phyloP scores from a whole-genome alignment of 2,113 vertebrate species.

The Pterophyllum scalare region DNA sequence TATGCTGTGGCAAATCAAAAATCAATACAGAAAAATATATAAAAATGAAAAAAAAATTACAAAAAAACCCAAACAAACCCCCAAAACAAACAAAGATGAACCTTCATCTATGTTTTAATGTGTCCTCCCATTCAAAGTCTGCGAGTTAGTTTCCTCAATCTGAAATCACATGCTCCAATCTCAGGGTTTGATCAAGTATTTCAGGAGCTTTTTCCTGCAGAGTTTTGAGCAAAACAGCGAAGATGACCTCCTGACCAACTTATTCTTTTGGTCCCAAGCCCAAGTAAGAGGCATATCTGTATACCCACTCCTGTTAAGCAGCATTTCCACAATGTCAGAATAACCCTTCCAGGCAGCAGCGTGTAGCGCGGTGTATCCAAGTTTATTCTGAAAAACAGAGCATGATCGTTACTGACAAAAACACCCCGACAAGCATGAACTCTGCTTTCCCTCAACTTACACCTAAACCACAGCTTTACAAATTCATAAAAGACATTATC shows the following conservation, averaged over 20 bases:
- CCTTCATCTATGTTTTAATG: neutral
- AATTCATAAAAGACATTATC: neutral
- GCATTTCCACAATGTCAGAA: slow-evolving; percentile 95
- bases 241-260: neutral
- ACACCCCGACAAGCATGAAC: neutral
- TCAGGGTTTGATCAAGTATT: neutral
- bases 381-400: slow-evolving; percentile 89
- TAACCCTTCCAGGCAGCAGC: slow-evolving; percentile 99
- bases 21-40: neutral
- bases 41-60: neutral
- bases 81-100: neutral
- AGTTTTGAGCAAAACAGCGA: neutral
- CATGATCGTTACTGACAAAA: neutral
- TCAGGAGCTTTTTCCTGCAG: neutral
- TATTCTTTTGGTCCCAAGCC: neutral
- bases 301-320: slow-evolving; percentile 89
- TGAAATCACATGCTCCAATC: neutral
- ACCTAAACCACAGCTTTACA: neutral
- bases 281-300: rapidly evolving
- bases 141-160: neutral
- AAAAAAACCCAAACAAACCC: neutral
- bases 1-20: too few relatives aligned
- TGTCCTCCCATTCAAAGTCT: neutral
- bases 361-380: slow-evolving; percentile 94
- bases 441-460: neutral